Base-by-base conservation (phyloP, 35 echinoderm and acorn worm genomes). In the Heliocidaris erythrogramma region DNA sequence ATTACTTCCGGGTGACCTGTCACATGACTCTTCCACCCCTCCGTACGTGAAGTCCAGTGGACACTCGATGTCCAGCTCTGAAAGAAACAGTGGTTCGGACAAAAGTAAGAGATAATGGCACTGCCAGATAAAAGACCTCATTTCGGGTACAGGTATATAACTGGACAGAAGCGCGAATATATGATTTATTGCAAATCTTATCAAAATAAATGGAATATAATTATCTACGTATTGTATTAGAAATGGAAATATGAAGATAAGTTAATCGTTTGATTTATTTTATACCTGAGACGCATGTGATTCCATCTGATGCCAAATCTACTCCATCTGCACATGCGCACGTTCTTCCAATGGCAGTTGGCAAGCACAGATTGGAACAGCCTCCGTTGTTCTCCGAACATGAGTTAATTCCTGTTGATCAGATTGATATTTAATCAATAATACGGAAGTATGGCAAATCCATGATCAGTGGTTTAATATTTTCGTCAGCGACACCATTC, bases 291-390 rank as follows among this genome's bases (percentile, higher is more conserved):
- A 48, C 16, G 50, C 94, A 97, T 13, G 90, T 96, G 14, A 85
- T 92, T n/a, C 93, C 94, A 24, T 94, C 93, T 60, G 47, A 31
- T 95, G 85, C 48, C 17, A 97, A 60, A n/a, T 85, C 8, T 42
- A 95, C 88, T 5, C 96, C 98, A 94, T 95, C 86, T 30, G 90
- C 86, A 69, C 98, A 99, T 5, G 78, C 86, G 85, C 98, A 99
- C 13, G 94, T 59, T 84, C 95, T 92, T 48, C 98, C 96, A 49
- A 42, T 53, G 24, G 94, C 27, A 18, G 47, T 95, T 31, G 96
- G 97, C 24, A 99, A 48, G 94, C 98, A 99, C 14, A 99, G 94
- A 35, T 95, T 94, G 32, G 94, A 92, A 59, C 98, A 99, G 31
- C 96, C 96, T 65, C 98, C 98, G 78, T 97, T 99, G 78, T 97